These are phyloP conservation scores for Strigamia crassipes DNA, from an alignment of 2,888 invertebrate genomes.

Conservation along the genomic window DNA sequence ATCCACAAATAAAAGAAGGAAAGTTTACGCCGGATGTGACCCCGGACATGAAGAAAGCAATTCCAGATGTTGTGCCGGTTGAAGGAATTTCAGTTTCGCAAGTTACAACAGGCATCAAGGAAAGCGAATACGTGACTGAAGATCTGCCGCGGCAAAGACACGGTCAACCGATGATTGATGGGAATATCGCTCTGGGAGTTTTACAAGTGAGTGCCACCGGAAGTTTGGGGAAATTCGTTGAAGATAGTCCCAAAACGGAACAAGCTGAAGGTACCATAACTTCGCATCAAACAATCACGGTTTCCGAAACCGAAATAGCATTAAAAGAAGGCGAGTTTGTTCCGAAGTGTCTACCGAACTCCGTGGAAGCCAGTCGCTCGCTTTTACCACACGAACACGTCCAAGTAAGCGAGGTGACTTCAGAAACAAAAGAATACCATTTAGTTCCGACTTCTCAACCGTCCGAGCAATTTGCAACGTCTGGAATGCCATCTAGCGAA, in stretches of 20 bases:
- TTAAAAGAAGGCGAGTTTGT: slow-evolving; percentile 48
- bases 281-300: slow-evolving; percentile 50
- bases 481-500: slow-evolving; percentile 48
- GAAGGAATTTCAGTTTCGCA: slow-evolving; percentile 45
- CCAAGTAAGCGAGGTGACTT: slow-evolving; percentile 50
- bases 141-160: slow-evolving; percentile 49
- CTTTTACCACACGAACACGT: slow-evolving; percentile 47
- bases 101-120: slow-evolving; percentile 49
- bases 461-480: not conserved
- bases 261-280: slow-evolving; percentile 49
- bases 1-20: slow-evolving; percentile 51
- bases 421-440: slow-evolving; percentile 49
- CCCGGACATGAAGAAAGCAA: slow-evolving; percentile 41
- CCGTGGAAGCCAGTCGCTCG: slow-evolving; percentile 42
- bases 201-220: slow-evolving; percentile 50
- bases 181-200: slow-evolving; percentile 49
- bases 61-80: slow-evolving; percentile 3
- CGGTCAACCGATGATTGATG: slow-evolving; percentile 49
- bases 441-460: not conserved
- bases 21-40: slow-evolving; percentile 43
- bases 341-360: not conserved
- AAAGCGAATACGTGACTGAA: slow-evolving; percentile 49
- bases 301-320: slow-evolving; percentile 50
- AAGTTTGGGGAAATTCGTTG: slow-evolving; percentile 47
- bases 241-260: slow-evolving; percentile 45